These are phyloP conservation scores for Pyrrhosoma nymphula DNA, from an alignment of 2,888 invertebrate species.

Conservation along the genomic window DNA sequence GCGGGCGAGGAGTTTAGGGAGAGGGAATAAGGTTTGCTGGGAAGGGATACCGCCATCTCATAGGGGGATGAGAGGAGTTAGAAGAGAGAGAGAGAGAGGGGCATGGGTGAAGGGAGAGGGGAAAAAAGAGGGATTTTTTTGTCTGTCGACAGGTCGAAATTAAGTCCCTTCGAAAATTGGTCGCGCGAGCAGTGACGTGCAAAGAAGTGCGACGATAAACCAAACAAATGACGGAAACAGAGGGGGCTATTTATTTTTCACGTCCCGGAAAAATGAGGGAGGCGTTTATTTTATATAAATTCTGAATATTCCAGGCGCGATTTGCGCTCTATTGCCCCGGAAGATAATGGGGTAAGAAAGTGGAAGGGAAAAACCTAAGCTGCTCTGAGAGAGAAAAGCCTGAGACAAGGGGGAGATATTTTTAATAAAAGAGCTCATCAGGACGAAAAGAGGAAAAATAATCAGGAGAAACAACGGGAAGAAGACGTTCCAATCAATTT, in stretches of 20 bases:
- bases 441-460: slow-evolving; percentile 19
- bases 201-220: slow-evolving; percentile 42
- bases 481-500: slow-evolving; percentile 18
- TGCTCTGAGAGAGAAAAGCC: neutral
- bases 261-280: neutral
- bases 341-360: slow-evolving; percentile 23
- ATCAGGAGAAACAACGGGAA: neutral
- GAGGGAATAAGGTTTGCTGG: neutral
- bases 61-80: neutral
- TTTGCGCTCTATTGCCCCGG: slow-evolving; percentile 28
- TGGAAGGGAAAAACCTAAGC: neutral
- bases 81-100: neutral
- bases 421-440: slow-evolving; percentile 22
- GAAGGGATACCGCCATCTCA: neutral
- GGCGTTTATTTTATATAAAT: slow-evolving; percentile 32
- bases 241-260: slow-evolving; percentile 26
- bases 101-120: neutral
- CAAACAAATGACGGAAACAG: slow-evolving; percentile 37
- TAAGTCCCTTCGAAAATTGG: slow-evolving; percentile 57
- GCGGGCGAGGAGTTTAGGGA: neutral
- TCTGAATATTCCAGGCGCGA: slow-evolving; percentile 7
- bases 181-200: neutral
- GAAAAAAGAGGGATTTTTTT: neutral
- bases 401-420: slow-evolving; percentile 23
- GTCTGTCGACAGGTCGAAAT: slow-evolving; percentile 41